These are phyloP conservation scores for Peromyscus attwateri DNA, from an alignment of 2,797 vertebrate genomes.

Conservation along the genomic window DNA sequence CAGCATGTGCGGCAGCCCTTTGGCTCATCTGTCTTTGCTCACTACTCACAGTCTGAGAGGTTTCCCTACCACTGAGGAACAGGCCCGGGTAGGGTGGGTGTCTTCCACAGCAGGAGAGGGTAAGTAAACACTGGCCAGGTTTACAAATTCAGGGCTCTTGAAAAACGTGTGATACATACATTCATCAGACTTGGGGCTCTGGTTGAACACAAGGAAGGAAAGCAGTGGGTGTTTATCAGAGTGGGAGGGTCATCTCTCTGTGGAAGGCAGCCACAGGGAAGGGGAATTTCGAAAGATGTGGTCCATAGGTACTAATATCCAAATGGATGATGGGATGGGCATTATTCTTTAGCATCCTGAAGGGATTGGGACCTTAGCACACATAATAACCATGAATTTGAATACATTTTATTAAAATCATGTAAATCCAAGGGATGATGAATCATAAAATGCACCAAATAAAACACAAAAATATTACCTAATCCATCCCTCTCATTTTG, in stretches of 20 bases:
- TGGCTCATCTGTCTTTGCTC: constrained; percentile 68
- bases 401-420: neutral
- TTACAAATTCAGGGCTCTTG: neutral
- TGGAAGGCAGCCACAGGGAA: neutral
- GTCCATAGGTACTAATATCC: neutral
- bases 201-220: neutral
- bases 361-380: neutral
- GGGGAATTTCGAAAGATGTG: neutral
- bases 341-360: neutral
- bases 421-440: neutral
- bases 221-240: neutral
- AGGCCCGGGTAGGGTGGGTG: neutral
- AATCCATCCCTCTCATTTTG: neutral
- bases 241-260: neutral
- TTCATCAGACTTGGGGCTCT: neutral
- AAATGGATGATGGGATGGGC: rapidly evolving
- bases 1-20: neutral
- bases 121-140: neutral
- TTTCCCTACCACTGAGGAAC: neutral
- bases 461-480: neutral
- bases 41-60: neutral
- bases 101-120: neutral
- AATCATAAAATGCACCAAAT: constrained; percentile 3
- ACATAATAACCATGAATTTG: neutral
- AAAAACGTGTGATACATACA: neutral